Evolutionary conservation across 2,113 vertebrate genomes (phyloP).

Genomic region (Gopherus evgoodei): DNA sequence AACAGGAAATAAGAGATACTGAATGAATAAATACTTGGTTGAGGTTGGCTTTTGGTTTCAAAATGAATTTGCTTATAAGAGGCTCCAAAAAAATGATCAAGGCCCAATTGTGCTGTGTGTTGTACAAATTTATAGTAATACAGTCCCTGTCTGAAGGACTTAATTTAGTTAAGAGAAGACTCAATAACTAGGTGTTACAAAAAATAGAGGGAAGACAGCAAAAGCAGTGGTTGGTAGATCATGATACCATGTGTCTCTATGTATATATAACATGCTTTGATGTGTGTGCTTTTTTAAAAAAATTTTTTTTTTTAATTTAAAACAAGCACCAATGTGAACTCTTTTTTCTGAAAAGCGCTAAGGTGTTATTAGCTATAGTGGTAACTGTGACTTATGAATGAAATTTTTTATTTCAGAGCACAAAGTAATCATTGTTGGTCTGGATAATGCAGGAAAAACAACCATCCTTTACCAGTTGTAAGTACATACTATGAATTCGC

Average conservation of each 20-base stretch:
- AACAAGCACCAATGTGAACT: background rate
- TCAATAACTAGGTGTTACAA: too few relatives aligned
- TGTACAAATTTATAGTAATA: too few relatives aligned
- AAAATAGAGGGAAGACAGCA: too few relatives aligned
- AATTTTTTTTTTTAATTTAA: background rate
- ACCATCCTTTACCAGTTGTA: conserved; percentile 99
- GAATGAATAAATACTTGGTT: background rate
- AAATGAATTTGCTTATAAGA: accelerated
- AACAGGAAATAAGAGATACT: background rate
- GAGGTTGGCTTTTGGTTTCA: background rate
- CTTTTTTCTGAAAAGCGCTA: background rate
- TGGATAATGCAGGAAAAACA: conserved; percentile 99
- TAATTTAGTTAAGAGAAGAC: too few relatives aligned
- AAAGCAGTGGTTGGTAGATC: too few relatives aligned
- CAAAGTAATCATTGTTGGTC: conserved; percentile 98
- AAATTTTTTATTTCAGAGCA: conserved; percentile 87
- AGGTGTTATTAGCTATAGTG: background rate
- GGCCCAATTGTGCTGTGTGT: too few relatives aligned
- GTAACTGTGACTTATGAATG: conserved; percentile 7
- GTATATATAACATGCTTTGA: too few relatives aligned
- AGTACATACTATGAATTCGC: conserved; percentile 75
- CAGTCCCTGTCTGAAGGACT: too few relatives aligned
- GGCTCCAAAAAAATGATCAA: too few relatives aligned
- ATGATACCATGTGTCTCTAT: too few relatives aligned
- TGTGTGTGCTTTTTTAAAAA: too few relatives aligned